Percentiles rank a stretch among this genome's conserved stretches.
These are phyloP conservation scores for Cyanocitta stelleri DNA, from an alignment of 2,113 vertebrate species.

Conservation along the genomic window DNA sequence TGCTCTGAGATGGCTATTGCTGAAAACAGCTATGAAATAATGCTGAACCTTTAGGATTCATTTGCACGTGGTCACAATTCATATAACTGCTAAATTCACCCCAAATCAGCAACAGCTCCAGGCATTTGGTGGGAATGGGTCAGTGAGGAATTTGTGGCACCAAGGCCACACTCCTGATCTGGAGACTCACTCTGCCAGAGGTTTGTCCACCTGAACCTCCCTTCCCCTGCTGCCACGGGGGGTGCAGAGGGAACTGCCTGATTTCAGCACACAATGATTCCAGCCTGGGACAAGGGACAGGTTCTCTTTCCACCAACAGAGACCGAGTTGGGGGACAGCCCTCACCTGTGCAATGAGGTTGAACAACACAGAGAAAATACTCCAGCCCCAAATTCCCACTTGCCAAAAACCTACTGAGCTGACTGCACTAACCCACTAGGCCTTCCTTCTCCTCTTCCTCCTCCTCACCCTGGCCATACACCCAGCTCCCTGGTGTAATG, in stretches of 20 bases:
- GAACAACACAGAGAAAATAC: not conserved
- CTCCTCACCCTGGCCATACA: not conserved
- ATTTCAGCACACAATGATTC: rapidly evolving
- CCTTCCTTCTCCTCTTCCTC: not conserved
- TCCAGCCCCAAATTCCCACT: not conserved
- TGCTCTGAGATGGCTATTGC: not conserved
- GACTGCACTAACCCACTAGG: not conserved
- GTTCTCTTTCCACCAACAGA: not conserved
- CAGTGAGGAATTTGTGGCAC: rapidly evolving
- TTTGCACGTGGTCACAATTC: not conserved
- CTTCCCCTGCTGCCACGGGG: rapidly evolving
- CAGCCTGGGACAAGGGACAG: not conserved
- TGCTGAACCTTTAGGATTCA: not conserved
- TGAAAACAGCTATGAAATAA: not conserved
- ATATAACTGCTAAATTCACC: not conserved
- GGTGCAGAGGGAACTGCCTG: not conserved
- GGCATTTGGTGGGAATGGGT: not conserved
- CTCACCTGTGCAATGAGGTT: rapidly evolving
- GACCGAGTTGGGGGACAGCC: rapidly evolving
- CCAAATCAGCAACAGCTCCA: not conserved
- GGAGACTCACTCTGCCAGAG: not conserved
- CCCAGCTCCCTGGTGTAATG: not conserved
- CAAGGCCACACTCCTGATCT: rapidly evolving
- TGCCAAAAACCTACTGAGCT: not conserved
- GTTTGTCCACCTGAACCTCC: not conserved